phyloP scores from a whole-genome alignment of 2,797 vertebrate genomes.

The Clamator glandarius region DNA sequence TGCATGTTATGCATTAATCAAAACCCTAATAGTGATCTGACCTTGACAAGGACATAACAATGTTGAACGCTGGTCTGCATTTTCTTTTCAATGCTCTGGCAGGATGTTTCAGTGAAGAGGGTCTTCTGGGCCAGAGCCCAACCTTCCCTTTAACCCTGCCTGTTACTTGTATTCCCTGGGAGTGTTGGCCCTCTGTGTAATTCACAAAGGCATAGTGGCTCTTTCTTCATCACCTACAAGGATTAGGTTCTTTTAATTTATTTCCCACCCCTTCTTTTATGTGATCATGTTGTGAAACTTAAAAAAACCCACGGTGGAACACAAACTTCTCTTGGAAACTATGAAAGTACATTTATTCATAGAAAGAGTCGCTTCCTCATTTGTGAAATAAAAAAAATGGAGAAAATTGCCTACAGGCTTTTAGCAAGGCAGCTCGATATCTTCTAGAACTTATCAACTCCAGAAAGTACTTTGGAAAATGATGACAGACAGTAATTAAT shows the following conservation, averaged over 20 bases:
- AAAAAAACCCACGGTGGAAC: background rate
- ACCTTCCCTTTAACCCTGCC: background rate
- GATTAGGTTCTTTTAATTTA: background rate
- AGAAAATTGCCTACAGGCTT: background rate
- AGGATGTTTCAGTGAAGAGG: background rate
- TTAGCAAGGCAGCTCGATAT: conserved; percentile 32
- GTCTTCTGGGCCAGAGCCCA: background rate
- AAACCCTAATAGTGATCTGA: conserved; percentile 20
- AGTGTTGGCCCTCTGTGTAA: background rate
- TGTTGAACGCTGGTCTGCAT: background rate
- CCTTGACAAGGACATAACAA: conserved; percentile 7
- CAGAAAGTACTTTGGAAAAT: conserved; percentile 55
- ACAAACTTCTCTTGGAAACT: background rate
- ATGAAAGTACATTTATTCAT: background rate
- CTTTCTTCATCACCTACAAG: background rate
- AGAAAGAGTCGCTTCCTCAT: background rate
- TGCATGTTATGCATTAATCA: conserved; percentile 54
- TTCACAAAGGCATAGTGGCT: background rate
- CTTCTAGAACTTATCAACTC: conserved; percentile 38
- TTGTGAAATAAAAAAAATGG: background rate
- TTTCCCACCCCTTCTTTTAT: background rate
- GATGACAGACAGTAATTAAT: conserved; percentile 72
- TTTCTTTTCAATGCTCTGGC: background rate
- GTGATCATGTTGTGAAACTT: background rate
- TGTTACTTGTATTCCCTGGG: background rate